A percentile compares a stretch with the other conserved stretches of the same genome.
Evolutionary conservation across 2,797 vertebrate species (phyloP).

Genomic region (Bufotes viridis): DNA sequence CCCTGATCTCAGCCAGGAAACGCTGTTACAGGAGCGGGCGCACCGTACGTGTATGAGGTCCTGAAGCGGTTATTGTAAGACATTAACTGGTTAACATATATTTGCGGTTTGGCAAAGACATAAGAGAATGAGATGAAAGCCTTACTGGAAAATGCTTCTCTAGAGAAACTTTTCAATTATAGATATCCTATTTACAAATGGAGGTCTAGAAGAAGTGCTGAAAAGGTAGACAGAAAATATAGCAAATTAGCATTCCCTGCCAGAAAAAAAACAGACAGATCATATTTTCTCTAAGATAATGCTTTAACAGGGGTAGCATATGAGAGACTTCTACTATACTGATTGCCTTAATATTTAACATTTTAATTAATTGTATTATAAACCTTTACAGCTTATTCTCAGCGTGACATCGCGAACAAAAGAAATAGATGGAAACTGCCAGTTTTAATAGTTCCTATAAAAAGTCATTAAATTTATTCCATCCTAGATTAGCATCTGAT

Average conservation of each 20-base stretch:
- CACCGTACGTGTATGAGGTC: too few species aligned
- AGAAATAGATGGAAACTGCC: neutral
- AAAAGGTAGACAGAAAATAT: constrained; percentile 38
- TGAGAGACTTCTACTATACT: neutral
- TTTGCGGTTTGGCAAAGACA: neutral
- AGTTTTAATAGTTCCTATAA: neutral
- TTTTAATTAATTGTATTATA: neutral
- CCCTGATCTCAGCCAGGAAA: too few species aligned
- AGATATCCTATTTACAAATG: constrained; percentile 47
- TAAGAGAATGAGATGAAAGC: constrained; percentile 7
- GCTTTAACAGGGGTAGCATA: neutral
- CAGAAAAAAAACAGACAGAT: constrained; percentile 17
- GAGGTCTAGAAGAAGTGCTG: constrained; percentile 36
- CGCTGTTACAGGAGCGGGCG: too few species aligned
- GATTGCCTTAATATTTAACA: neutral
- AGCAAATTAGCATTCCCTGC: constrained; percentile 28
- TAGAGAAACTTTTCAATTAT: constrained; percentile 50
- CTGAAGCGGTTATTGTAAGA: too few species aligned
- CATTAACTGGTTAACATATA: constrained; percentile 11
- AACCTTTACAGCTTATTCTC: neutral
- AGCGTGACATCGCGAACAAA: neutral
- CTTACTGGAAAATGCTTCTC: constrained; percentile 46
- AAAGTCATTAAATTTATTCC: neutral
- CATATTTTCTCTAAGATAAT: constrained; percentile 3
- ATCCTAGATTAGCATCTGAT: neutral